Conservation (phyloP, 35 echinoderm and acorn worm species). For the Holothuria glaberrima region DNA sequence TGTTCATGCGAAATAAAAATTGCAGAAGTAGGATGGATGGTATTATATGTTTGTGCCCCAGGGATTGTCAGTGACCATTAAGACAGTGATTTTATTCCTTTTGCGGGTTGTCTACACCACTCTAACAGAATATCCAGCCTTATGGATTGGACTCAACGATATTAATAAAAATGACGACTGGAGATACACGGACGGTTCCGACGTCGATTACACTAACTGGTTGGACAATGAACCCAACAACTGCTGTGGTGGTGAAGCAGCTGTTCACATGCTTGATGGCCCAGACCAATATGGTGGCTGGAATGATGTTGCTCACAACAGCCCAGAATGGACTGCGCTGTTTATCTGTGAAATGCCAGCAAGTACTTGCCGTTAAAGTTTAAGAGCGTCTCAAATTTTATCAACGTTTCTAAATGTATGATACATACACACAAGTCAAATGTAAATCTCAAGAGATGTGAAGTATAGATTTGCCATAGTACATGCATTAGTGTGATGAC, state of each 20-base stretch:
- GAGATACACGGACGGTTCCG: not conserved
- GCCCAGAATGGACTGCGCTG: not conserved
- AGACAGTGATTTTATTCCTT: not conserved
- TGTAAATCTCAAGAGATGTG: too few species aligned
- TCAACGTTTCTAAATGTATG: too few species aligned
- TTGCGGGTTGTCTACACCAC: not conserved
- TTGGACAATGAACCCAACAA: not conserved
- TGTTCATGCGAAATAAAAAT: too few species aligned
- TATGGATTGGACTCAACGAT: constrained; percentile 24
- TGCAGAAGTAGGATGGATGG: too few species aligned
- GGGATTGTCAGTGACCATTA: too few species aligned
- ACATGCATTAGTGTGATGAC: too few species aligned
- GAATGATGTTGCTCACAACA: constrained; percentile 25
- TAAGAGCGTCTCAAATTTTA: too few species aligned
- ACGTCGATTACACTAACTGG: not conserved
- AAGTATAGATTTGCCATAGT: too few species aligned
- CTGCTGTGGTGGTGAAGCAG: not conserved
- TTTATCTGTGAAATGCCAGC: constrained; percentile 2
- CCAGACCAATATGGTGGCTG: not conserved
- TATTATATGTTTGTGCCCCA: too few species aligned
- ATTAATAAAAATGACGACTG: not conserved
- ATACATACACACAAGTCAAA: too few species aligned
- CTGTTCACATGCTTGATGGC: not conserved
- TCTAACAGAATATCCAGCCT: not conserved
- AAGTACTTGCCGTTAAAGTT: not conserved